phyloP scores from a whole-genome alignment of 2,797 vertebrate species.

The Poecilia picta region DNA sequence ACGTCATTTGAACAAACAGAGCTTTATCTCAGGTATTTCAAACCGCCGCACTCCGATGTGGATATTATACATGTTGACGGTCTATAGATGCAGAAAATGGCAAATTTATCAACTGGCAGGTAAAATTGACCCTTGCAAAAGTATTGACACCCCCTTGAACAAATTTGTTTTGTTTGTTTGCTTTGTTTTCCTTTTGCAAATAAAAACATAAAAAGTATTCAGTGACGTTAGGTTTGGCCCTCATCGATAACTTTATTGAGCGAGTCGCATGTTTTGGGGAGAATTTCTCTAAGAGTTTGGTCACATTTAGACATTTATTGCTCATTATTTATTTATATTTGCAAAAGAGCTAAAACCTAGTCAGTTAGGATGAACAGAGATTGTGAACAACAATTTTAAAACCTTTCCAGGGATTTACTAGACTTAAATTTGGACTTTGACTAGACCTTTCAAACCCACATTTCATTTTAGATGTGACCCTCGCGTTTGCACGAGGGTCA shows the following conservation, averaged over 20 bases:
- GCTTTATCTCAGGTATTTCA: neutral
- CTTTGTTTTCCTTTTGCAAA: neutral
- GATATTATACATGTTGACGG: conserved; percentile 19
- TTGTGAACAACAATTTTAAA: neutral
- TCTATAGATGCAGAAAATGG: neutral
- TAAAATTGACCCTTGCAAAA: neutral
- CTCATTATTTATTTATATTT: neutral
- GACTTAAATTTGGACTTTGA: neutral
- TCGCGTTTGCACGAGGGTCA: no score
- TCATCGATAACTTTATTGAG: neutral
- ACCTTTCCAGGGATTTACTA: neutral
- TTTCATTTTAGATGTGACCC: neutral
- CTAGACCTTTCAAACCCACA: neutral
- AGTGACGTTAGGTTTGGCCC: neutral
- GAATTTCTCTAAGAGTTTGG: neutral
- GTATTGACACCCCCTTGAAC: neutral
- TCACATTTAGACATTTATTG: neutral
- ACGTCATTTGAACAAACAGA: conserved; percentile 6
- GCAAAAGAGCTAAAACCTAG: neutral
- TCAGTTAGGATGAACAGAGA: neutral
- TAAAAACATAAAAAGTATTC: neutral
- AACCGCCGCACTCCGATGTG: neutral
- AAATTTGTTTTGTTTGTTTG: neutral
- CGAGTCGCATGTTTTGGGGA: neutral
- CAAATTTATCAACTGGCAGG: neutral